phyloP scores from a whole-genome alignment of 2,797 vertebrate species.

The Nyctalus aviator region DNA sequence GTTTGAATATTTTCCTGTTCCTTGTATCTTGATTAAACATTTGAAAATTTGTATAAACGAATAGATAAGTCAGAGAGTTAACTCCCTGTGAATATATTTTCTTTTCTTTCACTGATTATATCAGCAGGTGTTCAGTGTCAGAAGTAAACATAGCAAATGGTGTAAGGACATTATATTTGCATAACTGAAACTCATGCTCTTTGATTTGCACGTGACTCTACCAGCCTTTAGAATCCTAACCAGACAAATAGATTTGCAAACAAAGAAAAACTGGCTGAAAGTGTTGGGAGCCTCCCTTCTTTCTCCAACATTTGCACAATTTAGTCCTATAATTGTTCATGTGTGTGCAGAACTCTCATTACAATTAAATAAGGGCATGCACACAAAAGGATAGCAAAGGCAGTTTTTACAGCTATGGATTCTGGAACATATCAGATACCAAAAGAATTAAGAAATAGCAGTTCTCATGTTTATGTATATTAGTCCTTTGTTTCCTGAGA shows the following conservation, averaged over 20 bases:
- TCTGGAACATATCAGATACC: background rate
- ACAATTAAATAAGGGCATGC: background rate
- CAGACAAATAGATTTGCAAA: conserved; percentile 12
- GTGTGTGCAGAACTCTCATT: background rate
- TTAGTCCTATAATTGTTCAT: background rate
- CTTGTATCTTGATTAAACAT: conserved; percentile 59
- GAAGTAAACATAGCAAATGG: conserved; percentile 43
- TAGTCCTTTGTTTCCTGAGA: conserved; percentile 10
- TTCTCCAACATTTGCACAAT: background rate
- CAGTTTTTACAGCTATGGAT: background rate
- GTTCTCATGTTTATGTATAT: background rate
- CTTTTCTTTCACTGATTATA: conserved; percentile 68
- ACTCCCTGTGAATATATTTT: conserved; percentile 59
- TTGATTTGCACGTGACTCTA: conserved; percentile 53
- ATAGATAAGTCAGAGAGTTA: conserved; percentile 62
- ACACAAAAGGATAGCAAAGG: background rate
- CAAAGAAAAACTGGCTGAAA: conserved; percentile 7
- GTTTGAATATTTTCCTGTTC: conserved; percentile 49
- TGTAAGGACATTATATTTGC: conserved; percentile 61
- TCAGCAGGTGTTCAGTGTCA: conserved; percentile 71
- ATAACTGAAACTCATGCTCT: conserved; percentile 71
- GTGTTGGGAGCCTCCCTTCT: background rate
- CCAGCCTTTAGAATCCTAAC: conserved; percentile 26
- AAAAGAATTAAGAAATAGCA: conserved; percentile 25
- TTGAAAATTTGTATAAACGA: conserved; percentile 70